These are phyloP conservation scores for Lasius fuliginosus DNA, from an alignment of 2,888 invertebrate species.

Conservation along the genomic window DNA sequence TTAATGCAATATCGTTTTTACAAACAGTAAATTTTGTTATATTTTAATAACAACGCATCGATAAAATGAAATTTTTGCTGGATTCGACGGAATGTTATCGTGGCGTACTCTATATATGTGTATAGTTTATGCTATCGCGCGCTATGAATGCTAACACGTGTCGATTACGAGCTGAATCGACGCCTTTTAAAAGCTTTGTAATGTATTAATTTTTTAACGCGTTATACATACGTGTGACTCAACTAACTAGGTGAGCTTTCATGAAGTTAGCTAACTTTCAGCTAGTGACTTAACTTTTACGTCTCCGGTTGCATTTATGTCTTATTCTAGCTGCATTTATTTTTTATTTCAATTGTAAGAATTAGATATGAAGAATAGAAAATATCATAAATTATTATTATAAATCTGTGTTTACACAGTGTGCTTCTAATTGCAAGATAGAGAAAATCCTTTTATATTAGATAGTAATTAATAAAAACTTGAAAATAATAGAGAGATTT, in stretches of 20 bases:
- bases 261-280: slow-evolving; percentile 2
- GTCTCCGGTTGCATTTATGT: neutral
- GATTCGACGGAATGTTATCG: slow-evolving; percentile 1
- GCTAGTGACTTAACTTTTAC: neutral
- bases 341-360: neutral
- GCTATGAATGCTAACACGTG: neutral
- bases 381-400: too few species aligned
- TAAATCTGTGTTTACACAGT: neutral
- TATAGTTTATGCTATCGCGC: neutral
- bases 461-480: neutral
- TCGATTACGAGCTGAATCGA: neutral
- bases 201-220: slow-evolving; percentile 35
- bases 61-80: neutral
- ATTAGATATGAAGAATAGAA: too few species aligned
- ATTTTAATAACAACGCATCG: neutral
- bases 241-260: neutral
- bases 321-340: neutral
- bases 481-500: neutral
- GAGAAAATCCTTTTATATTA: too few species aligned
- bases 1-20: too few species aligned
- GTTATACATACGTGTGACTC: neutral
- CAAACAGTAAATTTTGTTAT: neutral
- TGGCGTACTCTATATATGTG: neutral
- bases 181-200: slow-evolving; percentile 27
- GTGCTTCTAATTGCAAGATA: too few species aligned